Base-by-base conservation (phyloP, 2,888 invertebrate genomes). In the Leptarthrus brevirostris region DNA sequence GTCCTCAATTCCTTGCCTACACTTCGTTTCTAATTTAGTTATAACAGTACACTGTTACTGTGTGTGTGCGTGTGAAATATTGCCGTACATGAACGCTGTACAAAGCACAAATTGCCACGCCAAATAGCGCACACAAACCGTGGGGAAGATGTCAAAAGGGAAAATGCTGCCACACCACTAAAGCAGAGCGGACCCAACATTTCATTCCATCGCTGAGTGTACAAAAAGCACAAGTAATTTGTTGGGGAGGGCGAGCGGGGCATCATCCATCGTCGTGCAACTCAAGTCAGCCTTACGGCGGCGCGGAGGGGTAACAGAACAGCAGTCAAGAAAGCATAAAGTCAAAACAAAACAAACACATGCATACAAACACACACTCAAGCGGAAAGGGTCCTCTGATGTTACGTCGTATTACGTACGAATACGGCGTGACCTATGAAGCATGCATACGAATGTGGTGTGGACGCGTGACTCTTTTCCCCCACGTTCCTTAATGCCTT, bases 371-470 rank as follows among this genome's bases (percentile, higher is more conserved):
- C 18, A 14, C 58, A 16, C 12, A 14, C 54, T 24, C 24, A 14
- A 20, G n/a, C n/a, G n/a, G 14, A n/a, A 10, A 24, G 53, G 24
- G 26, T 3, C 26, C 24, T n/a, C 16, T 12, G 61, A 61, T n/a
- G n/a, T 61, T 40, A 61, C 61, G 40, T 61, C 56, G 56, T 56
- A 16, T 61, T 61, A 61, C n/a, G n/a, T n/a, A n/a, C 30, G 30
- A 8, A 30, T 0, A 30, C 40, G 40, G n/a, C 64, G 44, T 64
- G 64, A 44, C 64, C 44, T 64, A 64, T 44, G 64, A 64, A 64
- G 64, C 64, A 64, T 64, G 44, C 64, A 64, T 64, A 44, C n/a
- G 24, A 47, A 64, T 64, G 64, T 64, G 36, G 44, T 64, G 64
- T 64, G 44, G 6, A 30, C 40, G n/a, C 40, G 40, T 40, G 3